Percentiles rank a stretch among this genome's conserved stretches.
These are phyloP conservation scores for Oryzias woworae DNA, from an alignment of 2,113 vertebrate genomes.

Conservation along the genomic window DNA sequence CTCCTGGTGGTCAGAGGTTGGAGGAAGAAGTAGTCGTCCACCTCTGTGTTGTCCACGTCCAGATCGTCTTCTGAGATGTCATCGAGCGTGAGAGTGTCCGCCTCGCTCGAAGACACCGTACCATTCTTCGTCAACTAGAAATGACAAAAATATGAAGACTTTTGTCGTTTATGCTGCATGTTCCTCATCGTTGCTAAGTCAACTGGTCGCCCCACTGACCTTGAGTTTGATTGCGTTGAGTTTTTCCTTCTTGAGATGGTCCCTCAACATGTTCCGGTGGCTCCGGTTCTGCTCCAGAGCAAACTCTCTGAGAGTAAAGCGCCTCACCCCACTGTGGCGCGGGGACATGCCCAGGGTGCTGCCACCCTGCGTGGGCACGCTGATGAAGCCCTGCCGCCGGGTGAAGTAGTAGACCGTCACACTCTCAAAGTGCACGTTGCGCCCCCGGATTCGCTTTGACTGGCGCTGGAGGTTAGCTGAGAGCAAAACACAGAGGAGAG, in stretches of 20 bases:
- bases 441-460: slow-evolving; percentile 85
- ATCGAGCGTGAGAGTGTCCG: slow-evolving; percentile 88
- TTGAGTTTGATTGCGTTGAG: slow-evolving; percentile 89
- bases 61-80: slow-evolving; percentile 98
- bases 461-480: slow-evolving; percentile 82
- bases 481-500: neutral
- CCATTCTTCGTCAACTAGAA: slow-evolving; percentile 93
- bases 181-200: neutral
- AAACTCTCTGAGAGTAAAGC: slow-evolving; percentile 90
- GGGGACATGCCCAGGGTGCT: slow-evolving; percentile 93
- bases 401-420: slow-evolving; percentile 96
- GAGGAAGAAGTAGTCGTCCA: slow-evolving; percentile 97
- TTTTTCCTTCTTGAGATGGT: slow-evolving; percentile 91
- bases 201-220: slow-evolving; percentile 68
- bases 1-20: slow-evolving; percentile 95
- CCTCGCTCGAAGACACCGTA: slow-evolving; percentile 89
- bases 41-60: slow-evolving; percentile 95
- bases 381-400: slow-evolving; percentile 91
- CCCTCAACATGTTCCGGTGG: slow-evolving; percentile 88
- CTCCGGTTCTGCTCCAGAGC: slow-evolving; percentile 89
- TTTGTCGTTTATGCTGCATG: too few relatives aligned
- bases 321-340: slow-evolving; percentile 86
- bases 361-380: slow-evolving; percentile 92
- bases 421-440: slow-evolving; percentile 90
- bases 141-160: slow-evolving; percentile 6